Base-by-base conservation (phyloP, 2,113 vertebrate genomes). In the Cyanocitta stelleri region DNA sequence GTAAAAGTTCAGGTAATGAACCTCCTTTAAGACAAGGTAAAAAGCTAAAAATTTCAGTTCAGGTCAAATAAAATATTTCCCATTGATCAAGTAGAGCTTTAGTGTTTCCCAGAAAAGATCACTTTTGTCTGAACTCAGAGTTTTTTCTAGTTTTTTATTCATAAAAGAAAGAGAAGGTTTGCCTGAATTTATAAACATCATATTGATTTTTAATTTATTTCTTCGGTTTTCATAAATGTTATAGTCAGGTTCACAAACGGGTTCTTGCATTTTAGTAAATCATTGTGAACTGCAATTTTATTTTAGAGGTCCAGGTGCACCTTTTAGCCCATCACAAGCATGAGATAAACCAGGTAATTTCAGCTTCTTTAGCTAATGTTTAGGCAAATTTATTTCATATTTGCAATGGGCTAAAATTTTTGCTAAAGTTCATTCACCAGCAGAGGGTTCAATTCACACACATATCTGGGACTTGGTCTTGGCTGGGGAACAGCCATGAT, bases 401-500 rank as follows among this genome's bases (percentile, higher is more conserved):
- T 88, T 81, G 23, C n/a, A 64, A 54, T 5, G 33, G 86, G 66
- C 37, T 94, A 52, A 84, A 63, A 4, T 24, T 35, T 84, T 81
- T 71, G 55, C 26, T 93, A 11, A 64, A 90, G 85, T 84, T 81
- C 73, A 52, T 88, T 91, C 91, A 86, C 91, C 91, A 93, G 67
- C 87, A 90, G 91, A 95, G 91, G 90, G 87, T 96, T 91, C 82
- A 94, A 21, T 90, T 91, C 93, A 81, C 72, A 77, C 75, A 64
- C 52, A 9, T 9, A 64, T 85, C n/a, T 85, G 77, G 54, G 56
- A 92, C 52, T 71, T 64, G 63, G 19, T 59, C 73, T 83, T 64
- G 92, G 75, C 72, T n/a, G n/a, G 12, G 55, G 43, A 84, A 52
- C 32, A 67, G 72, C 82, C 56, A 49, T 26, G 29, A 63, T n/a